phyloP scores from a whole-genome alignment of 2,797 vertebrate genomes.

The Lutjanus campechanus region DNA sequence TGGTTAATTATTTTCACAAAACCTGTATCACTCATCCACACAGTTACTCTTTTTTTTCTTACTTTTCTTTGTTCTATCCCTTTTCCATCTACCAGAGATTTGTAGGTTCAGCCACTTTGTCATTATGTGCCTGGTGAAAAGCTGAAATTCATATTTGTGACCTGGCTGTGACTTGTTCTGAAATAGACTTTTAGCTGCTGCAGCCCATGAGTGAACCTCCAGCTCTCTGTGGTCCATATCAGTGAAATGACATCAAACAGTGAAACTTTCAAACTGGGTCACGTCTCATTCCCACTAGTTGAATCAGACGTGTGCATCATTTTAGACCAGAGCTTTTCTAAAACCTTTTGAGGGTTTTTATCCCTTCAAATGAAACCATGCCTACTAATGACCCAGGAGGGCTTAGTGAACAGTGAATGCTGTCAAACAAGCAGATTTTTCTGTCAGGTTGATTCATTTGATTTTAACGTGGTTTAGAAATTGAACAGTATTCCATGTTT shows the following conservation, averaged over 20 bases:
- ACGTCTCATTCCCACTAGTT: constrained; percentile 16
- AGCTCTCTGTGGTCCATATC: neutral
- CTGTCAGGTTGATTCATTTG: neutral
- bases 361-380: neutral
- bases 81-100: neutral
- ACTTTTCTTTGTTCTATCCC: neutral
- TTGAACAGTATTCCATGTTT: neutral
- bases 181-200: constrained; percentile 26
- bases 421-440: neutral
- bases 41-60: neutral
- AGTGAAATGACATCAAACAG: constrained; percentile 34
- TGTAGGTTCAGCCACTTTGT: neutral
- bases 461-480: neutral
- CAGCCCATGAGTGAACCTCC: neutral
- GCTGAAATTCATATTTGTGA: constrained; percentile 12
- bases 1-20: neutral
- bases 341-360: neutral
- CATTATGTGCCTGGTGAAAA: constrained; percentile 1
- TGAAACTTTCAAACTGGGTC: constrained; percentile 41
- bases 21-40: too few species aligned
- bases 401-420: neutral
- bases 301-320: constrained; percentile 16
- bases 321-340: neutral
- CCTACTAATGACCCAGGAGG: neutral
- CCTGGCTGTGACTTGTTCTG: constrained; percentile 21